Conservation (phyloP, 1,140 invertebrate genomes). For the Alviniconcha marisindica region DNA sequence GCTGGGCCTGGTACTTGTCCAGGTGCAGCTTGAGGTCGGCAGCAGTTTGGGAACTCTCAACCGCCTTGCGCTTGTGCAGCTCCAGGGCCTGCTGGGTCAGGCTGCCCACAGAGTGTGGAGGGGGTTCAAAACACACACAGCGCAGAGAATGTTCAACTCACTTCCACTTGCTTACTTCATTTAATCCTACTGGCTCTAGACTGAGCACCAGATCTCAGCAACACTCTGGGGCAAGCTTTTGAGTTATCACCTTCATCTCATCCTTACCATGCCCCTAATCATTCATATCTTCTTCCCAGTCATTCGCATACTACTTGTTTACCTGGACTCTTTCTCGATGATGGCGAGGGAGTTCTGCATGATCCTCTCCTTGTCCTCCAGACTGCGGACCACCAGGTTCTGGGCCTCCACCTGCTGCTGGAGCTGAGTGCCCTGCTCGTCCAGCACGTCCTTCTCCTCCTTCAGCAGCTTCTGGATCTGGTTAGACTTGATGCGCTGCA, state of each 20-base stretch:
- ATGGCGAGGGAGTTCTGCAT: conserved; percentile 94
- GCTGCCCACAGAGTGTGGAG: conserved; percentile 50
- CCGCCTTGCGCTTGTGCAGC: conserved; percentile 97
- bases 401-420: conserved; percentile 96
- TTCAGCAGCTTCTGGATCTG: conserved; percentile 95
- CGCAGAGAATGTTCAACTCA: no score
- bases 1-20: conserved; percentile 93
- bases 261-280: no score
- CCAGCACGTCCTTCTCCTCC: conserved; percentile 94
- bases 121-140: no score
- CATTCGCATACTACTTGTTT: no score
- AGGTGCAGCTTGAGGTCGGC: conserved; percentile 98
- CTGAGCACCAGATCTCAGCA: no score
- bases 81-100: conserved; percentile 84
- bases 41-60: conserved; percentile 86
- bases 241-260: no score
- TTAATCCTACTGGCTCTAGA: no score
- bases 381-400: conserved; percentile 93
- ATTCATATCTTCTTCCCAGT: no score
- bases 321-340: conserved; percentile 93
- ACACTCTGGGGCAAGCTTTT: no score
- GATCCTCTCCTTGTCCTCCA: conserved; percentile 98
- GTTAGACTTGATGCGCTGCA: conserved; percentile 92
- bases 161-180: no score
- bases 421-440: conserved; percentile 92